Conservation (phyloP, 1,140 invertebrate species). For the Batillaria attramentaria region DNA sequence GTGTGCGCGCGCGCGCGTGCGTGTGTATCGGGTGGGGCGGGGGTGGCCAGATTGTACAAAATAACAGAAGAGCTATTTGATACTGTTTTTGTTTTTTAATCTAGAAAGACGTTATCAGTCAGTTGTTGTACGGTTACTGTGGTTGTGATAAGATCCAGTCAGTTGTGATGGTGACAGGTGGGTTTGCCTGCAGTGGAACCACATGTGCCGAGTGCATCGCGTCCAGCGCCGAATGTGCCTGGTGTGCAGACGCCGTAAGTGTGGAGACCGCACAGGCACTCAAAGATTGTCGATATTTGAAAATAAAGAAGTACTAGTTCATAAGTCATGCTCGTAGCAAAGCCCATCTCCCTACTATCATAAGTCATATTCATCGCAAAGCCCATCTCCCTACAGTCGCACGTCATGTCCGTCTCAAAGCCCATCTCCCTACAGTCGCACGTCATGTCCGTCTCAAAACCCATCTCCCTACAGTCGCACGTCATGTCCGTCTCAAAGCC, state of each 20-base stretch:
- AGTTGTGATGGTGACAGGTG: background rate
- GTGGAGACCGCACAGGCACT: background rate
- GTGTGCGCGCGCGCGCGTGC: background rate
- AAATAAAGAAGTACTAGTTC: background rate
- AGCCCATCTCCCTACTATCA: background rate
- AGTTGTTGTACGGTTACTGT: background rate
- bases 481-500: too few relatives aligned
- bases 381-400: background rate
- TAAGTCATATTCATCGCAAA: too few relatives aligned
- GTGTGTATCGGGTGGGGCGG: background rate
- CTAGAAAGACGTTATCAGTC: background rate
- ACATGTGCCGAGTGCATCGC: slow-evolving; percentile 31
- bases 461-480: too few relatives aligned
- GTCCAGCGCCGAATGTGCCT: slow-evolving; percentile 17
- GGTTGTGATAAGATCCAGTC: background rate
- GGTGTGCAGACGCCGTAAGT: slow-evolving; percentile 29
- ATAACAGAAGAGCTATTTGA: too few relatives aligned
- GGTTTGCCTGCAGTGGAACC: slow-evolving; percentile 20
- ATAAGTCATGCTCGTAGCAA: too few relatives aligned
- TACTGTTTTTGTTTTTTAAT: background rate
- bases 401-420: background rate
- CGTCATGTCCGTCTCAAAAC: too few relatives aligned
- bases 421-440: too few relatives aligned
- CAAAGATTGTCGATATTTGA: background rate
- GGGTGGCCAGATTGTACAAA: background rate